Base-by-base conservation (phyloP, 2,113 vertebrate species). In the Scomber scombrus region DNA sequence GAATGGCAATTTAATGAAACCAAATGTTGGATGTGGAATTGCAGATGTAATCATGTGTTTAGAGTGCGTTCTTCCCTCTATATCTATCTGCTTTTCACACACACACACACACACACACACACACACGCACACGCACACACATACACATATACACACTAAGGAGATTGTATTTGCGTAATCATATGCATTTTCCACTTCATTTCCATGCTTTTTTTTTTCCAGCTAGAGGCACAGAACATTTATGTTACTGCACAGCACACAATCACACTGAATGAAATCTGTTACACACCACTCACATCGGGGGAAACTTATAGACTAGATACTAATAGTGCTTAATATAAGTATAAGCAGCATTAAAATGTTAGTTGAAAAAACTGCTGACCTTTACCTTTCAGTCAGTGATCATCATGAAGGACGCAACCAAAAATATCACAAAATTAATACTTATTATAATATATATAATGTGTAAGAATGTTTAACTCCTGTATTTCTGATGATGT, bases 141-240 rank as follows among this genome's bases (percentile, higher is more conserved):
- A 70, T 84, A 75, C 83, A 87, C 78, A 68, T 49, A 68, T 65
- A 79, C 85, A 87, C 75, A 71, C 55, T 56, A 71, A 76, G 55
- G 45, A 82, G 83, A 85, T 78, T 81, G 71, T 83, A 45, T 85
- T 85, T 78, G 58, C 85, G 82, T 85, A 93, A 93, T 93, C 83
- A 85, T 83, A 74, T 76, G 77, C 77, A 92, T 93, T 95, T 93
- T 92, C 90, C 91, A 93, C 85, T 89, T 90, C 89, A 91, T 92
- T 92, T 91, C 82, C 85, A 87, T 73, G 74, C 65, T 84, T 88
- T 88, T 88, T 81, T 31, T 34, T 40, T 40, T 40, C 34, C 72
- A 90, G 76, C 84, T 85, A 77, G 69, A 82, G 76, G 68, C 71
- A 46, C 62, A 74, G 79, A 74, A 75, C 45, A 66, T 50, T 71